phyloP scores from a whole-genome alignment of 2,113 vertebrate genomes.

The Turnix velox region DNA sequence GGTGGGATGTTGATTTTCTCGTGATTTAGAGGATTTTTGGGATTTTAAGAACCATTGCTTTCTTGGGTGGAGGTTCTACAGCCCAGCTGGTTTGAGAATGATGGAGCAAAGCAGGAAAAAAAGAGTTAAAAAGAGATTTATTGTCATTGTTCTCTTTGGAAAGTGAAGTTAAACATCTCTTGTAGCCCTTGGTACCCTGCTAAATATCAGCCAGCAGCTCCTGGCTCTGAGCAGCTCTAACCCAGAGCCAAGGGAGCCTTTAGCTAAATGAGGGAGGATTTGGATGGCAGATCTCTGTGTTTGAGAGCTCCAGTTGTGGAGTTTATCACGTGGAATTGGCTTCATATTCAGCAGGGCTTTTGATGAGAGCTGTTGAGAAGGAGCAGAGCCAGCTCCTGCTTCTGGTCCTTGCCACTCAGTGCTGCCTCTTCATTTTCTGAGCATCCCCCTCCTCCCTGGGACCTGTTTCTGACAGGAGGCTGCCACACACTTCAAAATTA shows the following conservation, averaged over 20 bases:
- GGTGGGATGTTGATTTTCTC: background rate
- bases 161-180: background rate
- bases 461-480: constrained; percentile 2
- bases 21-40: background rate
- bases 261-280: background rate
- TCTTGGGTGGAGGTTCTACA: background rate
- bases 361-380: background rate
- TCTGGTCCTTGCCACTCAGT: background rate
- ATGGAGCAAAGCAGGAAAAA: background rate
- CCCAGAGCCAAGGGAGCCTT: background rate
- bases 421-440: constrained; percentile 21
- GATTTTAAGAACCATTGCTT: rapidly evolving
- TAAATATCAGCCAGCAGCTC: background rate
- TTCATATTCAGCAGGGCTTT: background rate
- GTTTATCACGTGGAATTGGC: background rate
- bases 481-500: constrained; percentile 43
- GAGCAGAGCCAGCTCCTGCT: constrained; percentile 15
- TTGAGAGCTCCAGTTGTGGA: background rate
- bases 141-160: background rate
- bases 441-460: background rate
- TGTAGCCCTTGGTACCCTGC: rapidly evolving
- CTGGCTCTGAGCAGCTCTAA: background rate
- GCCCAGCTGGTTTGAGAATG: background rate
- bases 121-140: background rate
- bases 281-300: background rate